Evolutionary conservation across 2,888 invertebrate genomes (phyloP).

Genomic region (Eupithecia exiguata): DNA sequence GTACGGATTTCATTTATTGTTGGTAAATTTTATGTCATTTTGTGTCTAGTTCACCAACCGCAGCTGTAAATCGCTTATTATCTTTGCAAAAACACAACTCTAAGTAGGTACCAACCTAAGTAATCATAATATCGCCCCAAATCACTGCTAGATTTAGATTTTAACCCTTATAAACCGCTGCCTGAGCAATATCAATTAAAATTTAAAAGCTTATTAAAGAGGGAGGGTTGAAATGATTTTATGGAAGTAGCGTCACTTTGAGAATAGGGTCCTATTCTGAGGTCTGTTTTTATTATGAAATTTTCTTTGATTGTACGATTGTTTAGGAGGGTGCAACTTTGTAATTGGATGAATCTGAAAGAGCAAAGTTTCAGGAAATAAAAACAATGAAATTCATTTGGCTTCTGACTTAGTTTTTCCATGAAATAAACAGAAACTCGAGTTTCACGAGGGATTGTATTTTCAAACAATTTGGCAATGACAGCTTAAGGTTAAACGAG

Average conservation of each 20-base stretch:
- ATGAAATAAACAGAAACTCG: constrained; percentile 11
- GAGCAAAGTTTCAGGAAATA: constrained; percentile 12
- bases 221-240: not conserved
- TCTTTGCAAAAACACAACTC: not conserved
- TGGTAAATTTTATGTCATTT: not conserved
- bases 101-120: not conserved
- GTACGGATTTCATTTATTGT: not conserved
- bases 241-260: constrained; percentile 6
- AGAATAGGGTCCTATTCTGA: constrained; percentile 34
- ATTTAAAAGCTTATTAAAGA: not conserved
- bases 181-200: constrained; percentile 9
- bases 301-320: constrained; percentile 42
- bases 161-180: not conserved
- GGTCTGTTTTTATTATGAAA: constrained; percentile 42
- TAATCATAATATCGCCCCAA: not conserved
- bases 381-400: constrained; percentile 16
- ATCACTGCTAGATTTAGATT: not conserved
- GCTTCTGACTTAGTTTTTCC: constrained; percentile 11
- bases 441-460: not conserved
- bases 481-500: not conserved
- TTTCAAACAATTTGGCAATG: not conserved
- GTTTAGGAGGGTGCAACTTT: constrained; percentile 24
- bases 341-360: constrained; percentile 13
- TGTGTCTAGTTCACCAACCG: not conserved
- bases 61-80: not conserved